Percentiles rank a stretch among this genome's conserved stretches.
phyloP scores from a whole-genome alignment of 2,113 vertebrate species.

The Pogona vitticeps region DNA sequence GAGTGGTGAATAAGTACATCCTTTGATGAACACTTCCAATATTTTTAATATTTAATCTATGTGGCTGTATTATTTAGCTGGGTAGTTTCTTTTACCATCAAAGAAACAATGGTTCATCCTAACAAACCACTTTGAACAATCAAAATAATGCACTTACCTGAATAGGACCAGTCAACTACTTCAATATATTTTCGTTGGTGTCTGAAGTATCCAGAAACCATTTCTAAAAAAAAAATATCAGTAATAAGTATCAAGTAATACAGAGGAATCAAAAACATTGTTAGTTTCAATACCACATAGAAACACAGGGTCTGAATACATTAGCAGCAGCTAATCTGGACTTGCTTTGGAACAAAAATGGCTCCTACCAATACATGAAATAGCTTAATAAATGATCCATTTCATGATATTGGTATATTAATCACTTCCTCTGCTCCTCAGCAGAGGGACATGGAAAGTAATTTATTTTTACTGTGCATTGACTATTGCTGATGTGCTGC shows the following conservation, averaged over 20 bases:
- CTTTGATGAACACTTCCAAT: background rate
- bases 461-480: no score
- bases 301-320: no score
- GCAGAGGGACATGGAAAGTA: no score
- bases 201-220: slow-evolving; percentile 86
- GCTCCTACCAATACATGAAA: no score
- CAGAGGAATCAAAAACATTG: background rate
- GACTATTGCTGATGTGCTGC: no score
- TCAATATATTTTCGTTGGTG: slow-evolving; percentile 91
- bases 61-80: background rate
- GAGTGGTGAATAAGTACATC: background rate
- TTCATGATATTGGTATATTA: no score
- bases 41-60: background rate
- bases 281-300: background rate
- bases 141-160: slow-evolving; percentile 78
- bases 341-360: background rate
- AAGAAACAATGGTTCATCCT: background rate
- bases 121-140: background rate
- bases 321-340: background rate
- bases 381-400: no score
- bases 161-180: slow-evolving; percentile 96
- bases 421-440: no score
- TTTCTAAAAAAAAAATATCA: slow-evolving; percentile 76
- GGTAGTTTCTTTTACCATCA: background rate
- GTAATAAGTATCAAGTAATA: slow-evolving; percentile 26